Evolutionary conservation across 1,140 invertebrate species (phyloP), one percentile per base, ranked within the genome.

Genomic region (Cydia splendana): DNA sequence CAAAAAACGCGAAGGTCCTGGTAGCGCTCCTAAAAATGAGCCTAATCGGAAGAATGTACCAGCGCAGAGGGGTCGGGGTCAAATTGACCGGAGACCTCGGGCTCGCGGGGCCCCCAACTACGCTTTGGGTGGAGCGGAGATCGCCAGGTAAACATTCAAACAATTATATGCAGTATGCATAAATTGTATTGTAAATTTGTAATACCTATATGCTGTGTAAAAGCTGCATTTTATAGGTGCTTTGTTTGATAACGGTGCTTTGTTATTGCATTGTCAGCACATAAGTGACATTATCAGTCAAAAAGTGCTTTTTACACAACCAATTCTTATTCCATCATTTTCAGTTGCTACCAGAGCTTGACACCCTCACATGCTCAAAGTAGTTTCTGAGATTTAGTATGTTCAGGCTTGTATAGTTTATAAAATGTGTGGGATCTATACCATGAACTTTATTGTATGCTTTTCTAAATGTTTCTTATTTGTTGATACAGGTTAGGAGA

Each of bases 51-150:
- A 87, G 77, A 91, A 88, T 88, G 82, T 81, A 71, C 82, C 85
- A 80, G 57, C 87, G 74, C 86, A 86, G 74, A 83, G 87, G 75
- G 90, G 87, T 51, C 82, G 87, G 79, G 87, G 86, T 77, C 92
- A 92, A 89, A 92, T 94, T 93, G 96, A 97, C 91, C 97, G 97
- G 94, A 95, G 96, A 93, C 96, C 96, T 87, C 95, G 94, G 92
- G 94, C 96, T 92, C 95, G 96, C 91, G 95, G 96, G 93, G 85
- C 94, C 85, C 92, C 94, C 94, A 90, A 94, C 94, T 89, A 85
- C 85, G 12, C 80, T 89, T 89, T 94, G 93, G 86, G 95, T 96
- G 89, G 96, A 96, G 94, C 95, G 95, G 94, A 95, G 95, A 94
- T 94, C 95, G 86, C 96, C 95, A 92, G 96, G 96, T 95, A 95